These are phyloP conservation scores for Cygnus buccinator DNA, from an alignment of 2,113 vertebrate species.

Conservation along the genomic window DNA sequence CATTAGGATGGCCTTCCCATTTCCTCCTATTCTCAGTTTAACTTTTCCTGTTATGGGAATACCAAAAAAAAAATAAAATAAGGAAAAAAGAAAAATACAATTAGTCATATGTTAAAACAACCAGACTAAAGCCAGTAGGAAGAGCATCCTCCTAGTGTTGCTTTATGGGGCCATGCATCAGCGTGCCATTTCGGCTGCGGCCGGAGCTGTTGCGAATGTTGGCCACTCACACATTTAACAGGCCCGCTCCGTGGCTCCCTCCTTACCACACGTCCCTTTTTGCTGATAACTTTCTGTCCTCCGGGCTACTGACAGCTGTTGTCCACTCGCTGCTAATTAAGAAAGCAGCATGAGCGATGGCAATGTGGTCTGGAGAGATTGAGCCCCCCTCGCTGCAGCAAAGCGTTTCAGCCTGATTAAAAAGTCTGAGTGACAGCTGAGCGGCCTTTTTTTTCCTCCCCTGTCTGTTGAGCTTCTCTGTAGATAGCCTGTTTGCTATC, in stretches of 20 bases:
- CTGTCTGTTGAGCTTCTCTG: background rate
- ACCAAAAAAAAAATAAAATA: background rate
- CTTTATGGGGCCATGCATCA: accelerated
- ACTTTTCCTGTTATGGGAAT: slow-evolving; percentile 36
- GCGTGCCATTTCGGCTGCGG: background rate
- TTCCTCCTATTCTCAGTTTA: slow-evolving; percentile 58
- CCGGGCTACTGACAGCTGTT: slow-evolving; percentile 33
- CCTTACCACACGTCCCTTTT: background rate
- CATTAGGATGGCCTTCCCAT: slow-evolving; percentile 28
- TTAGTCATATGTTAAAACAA: slow-evolving; percentile 13
- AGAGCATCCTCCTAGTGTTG: background rate
- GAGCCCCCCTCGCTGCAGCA: background rate
- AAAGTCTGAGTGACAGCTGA: background rate
- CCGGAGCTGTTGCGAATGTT: background rate
- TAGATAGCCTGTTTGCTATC: background rate
- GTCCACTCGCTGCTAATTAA: slow-evolving; percentile 54
- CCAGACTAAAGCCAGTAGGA: background rate
- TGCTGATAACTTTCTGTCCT: slow-evolving; percentile 25
- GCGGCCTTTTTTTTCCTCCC: background rate
- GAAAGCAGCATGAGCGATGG: slow-evolving; percentile 49
- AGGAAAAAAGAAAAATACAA: background rate
- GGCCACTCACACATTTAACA: background rate
- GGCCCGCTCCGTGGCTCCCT: background rate
- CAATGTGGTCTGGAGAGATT: background rate
- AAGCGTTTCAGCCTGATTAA: slow-evolving; percentile 49